Evolutionary conservation across 2,888 invertebrate species (phyloP).

Genomic region (Hipparchia sbordonii): DNA sequence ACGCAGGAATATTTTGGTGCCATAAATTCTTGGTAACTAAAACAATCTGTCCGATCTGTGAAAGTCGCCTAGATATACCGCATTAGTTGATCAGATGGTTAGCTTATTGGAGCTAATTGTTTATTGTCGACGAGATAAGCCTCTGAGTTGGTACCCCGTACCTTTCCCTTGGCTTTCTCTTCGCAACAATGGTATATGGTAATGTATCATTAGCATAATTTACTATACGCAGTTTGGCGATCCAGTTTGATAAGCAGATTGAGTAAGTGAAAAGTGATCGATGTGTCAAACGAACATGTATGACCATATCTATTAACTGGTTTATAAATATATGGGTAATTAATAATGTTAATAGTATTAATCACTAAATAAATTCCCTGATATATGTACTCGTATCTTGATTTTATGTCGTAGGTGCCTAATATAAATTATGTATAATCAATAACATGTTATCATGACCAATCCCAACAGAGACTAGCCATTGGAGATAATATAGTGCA

Average conservation of each 20-base stretch:
- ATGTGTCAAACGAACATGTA: neutral
- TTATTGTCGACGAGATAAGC: conserved; percentile 35
- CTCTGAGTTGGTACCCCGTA: conserved; percentile 18
- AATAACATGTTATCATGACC: no score
- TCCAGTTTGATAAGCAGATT: conserved; percentile 23
- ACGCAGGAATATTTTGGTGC: no score
- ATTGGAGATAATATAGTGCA: no score
- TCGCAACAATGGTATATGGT: conserved; percentile 51
- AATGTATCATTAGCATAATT: conserved; percentile 49
- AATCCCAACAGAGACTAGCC: no score
- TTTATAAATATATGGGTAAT: neutral
- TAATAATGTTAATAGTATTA: conserved; percentile 8
- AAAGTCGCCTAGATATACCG: conserved; percentile 16
- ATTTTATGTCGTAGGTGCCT: no score
- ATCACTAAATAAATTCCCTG: neutral
- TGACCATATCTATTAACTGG: neutral
- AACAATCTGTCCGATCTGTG: neutral
- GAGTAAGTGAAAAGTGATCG: conserved; percentile 5
- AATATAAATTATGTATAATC: no score
- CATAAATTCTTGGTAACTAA: neutral
- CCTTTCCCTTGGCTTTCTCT: conserved; percentile 51
- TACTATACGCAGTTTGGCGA: conserved; percentile 28
- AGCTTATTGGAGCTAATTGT: conserved; percentile 34
- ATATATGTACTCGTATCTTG: no score
- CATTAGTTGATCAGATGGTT: conserved; percentile 29